Conservation (phyloP, 2,888 invertebrate species). For the Hirtodrosophila histrioides region DNA sequence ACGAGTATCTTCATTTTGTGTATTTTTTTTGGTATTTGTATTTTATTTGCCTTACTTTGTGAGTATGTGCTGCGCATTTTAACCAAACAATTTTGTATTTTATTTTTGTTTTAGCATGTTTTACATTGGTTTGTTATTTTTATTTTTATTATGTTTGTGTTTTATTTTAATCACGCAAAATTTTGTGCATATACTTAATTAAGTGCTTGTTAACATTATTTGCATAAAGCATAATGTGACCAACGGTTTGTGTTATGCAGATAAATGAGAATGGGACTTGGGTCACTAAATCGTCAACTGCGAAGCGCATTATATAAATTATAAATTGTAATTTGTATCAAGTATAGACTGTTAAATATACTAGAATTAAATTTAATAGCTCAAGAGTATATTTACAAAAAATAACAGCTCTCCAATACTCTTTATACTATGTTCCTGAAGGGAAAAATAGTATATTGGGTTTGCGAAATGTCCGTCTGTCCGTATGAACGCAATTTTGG, state of each 20-base stretch:
- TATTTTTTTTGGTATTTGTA: slow-evolving; percentile 11
- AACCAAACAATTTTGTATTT: slow-evolving; percentile 39
- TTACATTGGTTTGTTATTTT: slow-evolving; percentile 17
- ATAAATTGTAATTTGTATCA: too few species aligned
- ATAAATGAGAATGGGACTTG: slow-evolving; percentile 23
- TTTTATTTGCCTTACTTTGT: slow-evolving; percentile 12
- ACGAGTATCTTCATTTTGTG: slow-evolving; percentile 26
- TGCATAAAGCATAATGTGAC: slow-evolving; percentile 54
- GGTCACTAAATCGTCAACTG: not conserved
- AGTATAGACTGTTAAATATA: too few species aligned
- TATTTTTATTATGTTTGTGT: slow-evolving; percentile 50
- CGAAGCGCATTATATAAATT: too few species aligned
- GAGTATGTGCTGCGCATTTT: slow-evolving; percentile 65
- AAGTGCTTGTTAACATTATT: slow-evolving; percentile 76
- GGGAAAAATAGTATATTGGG: too few species aligned
- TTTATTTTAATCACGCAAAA: slow-evolving; percentile 74
- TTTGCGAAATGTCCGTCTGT: too few species aligned
- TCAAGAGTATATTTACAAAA: too few species aligned
- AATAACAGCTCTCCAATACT: too few species aligned
- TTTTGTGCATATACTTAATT: slow-evolving; percentile 74
- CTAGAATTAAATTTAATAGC: too few species aligned
- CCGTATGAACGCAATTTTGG: too few species aligned
- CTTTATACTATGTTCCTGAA: too few species aligned
- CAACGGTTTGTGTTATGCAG: slow-evolving; percentile 31
- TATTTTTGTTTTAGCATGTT: slow-evolving; percentile 20